phyloP scores from a whole-genome alignment of 1,140 invertebrate genomes.

The Calycopis cecrops region DNA sequence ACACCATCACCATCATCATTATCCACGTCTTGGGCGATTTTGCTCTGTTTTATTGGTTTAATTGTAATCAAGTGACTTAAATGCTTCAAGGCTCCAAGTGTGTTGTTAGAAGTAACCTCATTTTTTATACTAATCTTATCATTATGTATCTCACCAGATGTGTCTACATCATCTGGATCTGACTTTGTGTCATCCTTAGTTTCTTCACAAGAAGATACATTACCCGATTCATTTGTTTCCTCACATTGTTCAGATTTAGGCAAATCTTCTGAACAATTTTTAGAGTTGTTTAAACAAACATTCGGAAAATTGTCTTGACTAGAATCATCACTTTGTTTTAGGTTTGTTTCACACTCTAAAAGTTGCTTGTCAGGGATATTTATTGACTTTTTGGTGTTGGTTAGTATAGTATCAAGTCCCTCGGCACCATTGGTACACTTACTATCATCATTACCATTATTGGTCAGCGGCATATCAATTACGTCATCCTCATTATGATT shows the following conservation, averaged over 20 bases:
- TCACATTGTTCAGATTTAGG: conserved; percentile 13
- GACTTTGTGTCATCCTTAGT: conserved; percentile 7
- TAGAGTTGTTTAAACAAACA: too few relatives aligned
- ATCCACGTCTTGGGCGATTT: conserved; percentile 8
- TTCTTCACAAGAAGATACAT: conserved; percentile 8
- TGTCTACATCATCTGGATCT: background rate
- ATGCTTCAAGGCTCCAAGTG: conserved; percentile 46
- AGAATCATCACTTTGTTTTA: too few relatives aligned
- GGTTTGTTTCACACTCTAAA: too few relatives aligned
- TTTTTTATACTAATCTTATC: conserved; percentile 13
- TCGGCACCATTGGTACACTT: too few relatives aligned
- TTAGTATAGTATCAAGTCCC: too few relatives aligned
- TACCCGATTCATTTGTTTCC: background rate
- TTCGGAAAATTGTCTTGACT: too few relatives aligned
- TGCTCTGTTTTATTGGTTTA: conserved; percentile 34
- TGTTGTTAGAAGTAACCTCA: conserved; percentile 23
- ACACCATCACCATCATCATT: conserved; percentile 11
- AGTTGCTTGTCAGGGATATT: too few relatives aligned
- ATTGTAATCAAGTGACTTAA: conserved; percentile 53
- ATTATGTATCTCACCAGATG: conserved; percentile 11
- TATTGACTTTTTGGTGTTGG: too few relatives aligned
- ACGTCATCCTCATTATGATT: background rate
- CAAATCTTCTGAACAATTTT: background rate
- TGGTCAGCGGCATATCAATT: background rate
- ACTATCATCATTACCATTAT: too few relatives aligned